Base-by-base conservation (phyloP, 2,888 invertebrate genomes). In the Pilophorus perplexus region DNA sequence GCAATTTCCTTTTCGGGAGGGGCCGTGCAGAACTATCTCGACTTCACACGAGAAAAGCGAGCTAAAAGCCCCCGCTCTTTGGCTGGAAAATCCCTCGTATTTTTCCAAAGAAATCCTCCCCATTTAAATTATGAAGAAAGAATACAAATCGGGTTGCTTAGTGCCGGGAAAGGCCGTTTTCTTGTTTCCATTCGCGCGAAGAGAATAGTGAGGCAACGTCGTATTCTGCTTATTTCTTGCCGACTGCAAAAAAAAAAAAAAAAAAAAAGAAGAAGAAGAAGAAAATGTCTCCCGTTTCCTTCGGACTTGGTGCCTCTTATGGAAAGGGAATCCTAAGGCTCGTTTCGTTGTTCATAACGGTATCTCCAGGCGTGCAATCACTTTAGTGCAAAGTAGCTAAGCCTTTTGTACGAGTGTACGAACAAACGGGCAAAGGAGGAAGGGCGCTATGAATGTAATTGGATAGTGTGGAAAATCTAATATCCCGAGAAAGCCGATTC, bases 391-490 rank as follows among this genome's bases (percentile, higher is more conserved):
- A 33, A 33, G 33, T 33, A 33, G 6, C 6, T 8, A 33, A 33
- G 33, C 33, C 33, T 12, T n/a, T 33, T 33, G 33, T 33, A 33
- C 33, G 33, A 33, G 12, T 33, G 33, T 33, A 33, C 33, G 33
- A 12, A 33, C 6, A 33, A 12, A n/a, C n/a, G n/a, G n/a, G n/a
- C n/a, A 33, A 33, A 6, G 33, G 33, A 6, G 27, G 18, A 22
- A 16, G 18, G 28, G 16, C 10, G 52, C 52, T 52, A 52, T 52
- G 52, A 52, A 52, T 52, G 52, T 52, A 52, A 52, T 52, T 52
- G 52, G 52, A 28, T 28, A 52, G 52, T 52, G 52, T 28, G 52
- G 52, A 52, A 52, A 52, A 52, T 52, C 52, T 52, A 52, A 52
- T 52, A 52, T 52, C 52, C n/a, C 14, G 52, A 8, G 52, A 52